Conservation (phyloP, 2,888 invertebrate species). For the Hemicrepidius hirtus region DNA sequence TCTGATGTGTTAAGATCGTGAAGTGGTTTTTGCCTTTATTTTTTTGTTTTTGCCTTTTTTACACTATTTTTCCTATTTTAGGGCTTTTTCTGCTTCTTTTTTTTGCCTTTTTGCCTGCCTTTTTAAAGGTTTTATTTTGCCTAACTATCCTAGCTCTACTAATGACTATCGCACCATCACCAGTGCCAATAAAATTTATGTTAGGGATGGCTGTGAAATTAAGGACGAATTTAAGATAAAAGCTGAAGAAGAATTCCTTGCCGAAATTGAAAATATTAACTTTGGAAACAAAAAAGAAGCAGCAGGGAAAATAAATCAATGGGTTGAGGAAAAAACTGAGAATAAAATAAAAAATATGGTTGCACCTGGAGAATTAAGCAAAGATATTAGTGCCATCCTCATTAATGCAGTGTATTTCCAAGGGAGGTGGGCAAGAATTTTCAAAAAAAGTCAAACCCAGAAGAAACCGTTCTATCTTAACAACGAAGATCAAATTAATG, state of each 20-base stretch:
- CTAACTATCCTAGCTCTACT: too few species aligned
- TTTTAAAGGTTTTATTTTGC: too few species aligned
- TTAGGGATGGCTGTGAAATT: constrained; percentile 75
- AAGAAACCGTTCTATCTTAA: constrained; percentile 60
- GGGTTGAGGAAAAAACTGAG: constrained; percentile 67
- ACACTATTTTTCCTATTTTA: too few species aligned
- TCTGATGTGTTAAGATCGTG: too few species aligned
- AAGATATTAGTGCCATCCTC: constrained; percentile 61
- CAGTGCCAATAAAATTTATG: constrained; percentile 81
- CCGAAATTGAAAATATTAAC: constrained; percentile 73
- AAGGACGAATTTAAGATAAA: constrained; percentile 75
- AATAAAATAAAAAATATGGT: constrained; percentile 65
- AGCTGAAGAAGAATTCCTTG: constrained; percentile 77
- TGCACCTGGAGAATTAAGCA: constrained; percentile 54
- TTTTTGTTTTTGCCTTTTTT: too few species aligned
- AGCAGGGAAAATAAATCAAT: constrained; percentile 66
- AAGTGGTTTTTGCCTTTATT: too few species aligned
- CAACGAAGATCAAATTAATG: constrained; percentile 55
- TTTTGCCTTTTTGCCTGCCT: too few species aligned
- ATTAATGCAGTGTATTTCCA: constrained; percentile 68
- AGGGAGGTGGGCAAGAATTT: constrained; percentile 61
- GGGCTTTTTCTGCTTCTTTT: too few species aligned
- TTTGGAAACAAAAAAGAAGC: constrained; percentile 54
- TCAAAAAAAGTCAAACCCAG: constrained; percentile 54
- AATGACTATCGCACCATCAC: constrained; percentile 71